Base-by-base conservation (phyloP, 2,797 vertebrate species). In the Fundulus diaphanus region DNA sequence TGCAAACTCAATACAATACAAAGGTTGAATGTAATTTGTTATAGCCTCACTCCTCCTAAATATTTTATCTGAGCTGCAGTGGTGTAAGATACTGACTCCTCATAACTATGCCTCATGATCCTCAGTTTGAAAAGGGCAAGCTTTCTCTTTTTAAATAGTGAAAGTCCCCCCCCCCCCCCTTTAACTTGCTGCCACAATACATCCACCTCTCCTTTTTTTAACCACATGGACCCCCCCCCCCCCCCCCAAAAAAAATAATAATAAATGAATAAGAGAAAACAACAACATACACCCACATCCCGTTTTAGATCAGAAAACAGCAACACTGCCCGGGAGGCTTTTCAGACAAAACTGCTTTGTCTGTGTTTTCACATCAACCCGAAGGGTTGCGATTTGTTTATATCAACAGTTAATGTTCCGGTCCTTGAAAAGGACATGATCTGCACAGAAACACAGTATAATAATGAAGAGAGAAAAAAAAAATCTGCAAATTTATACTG, bases 351-450 rank as follows among this genome's bases (percentile, higher is more conserved):
- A 85, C 66, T 31, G 52, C 74, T 80, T 83, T 83, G 87, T 87
- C 80, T 61, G 63, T 84, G 79, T 86, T 90, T 85, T 83, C 68
- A 74, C 72, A 65, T 72, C 40, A 82, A 76, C 78, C 66, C 74
- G 52, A 66, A 77, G 74, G 72, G 79, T 48, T 57, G 63, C 35
- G 51, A 35, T 35, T 69, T 88, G 83, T 85, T 91, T 84, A 78
- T 73, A 81, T 52, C 73, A 86, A 78, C 73, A 85, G 35, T 20
- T 33, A 52, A 54, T 78, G 79, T 81, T 80, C 73, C 35, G 68
- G 5, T 68, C 51, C 37, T 63, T 33, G 37, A 31, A 51, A 82
- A 79, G 48, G 52, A n/a, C 67, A 68, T 2, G 70, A n/a, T 15
- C 49, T 40, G 20, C 63, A 68, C 3, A 37, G n/a, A 40, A 31